Conservation (phyloP, 2,797 vertebrate genomes). For the Enteromius viviparus region DNA sequence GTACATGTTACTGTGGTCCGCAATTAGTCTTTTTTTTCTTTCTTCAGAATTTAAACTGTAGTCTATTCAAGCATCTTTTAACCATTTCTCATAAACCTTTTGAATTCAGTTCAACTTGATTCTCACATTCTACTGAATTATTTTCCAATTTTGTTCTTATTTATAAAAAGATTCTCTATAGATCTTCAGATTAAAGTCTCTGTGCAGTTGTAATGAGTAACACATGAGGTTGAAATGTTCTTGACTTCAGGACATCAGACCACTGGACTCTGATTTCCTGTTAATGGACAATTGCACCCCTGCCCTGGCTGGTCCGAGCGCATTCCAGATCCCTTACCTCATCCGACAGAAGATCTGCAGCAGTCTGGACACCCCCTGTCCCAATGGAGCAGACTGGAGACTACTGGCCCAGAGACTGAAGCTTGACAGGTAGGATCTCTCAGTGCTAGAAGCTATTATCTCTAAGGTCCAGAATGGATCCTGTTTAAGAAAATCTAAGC, state of each 20-base stretch:
- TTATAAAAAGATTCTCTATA: neutral
- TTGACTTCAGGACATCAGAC: constrained; percentile 85
- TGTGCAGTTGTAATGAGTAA: constrained; percentile 1
- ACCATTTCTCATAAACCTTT: constrained; percentile 1
- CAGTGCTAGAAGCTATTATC: neutral
- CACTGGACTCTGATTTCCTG: constrained; percentile 86
- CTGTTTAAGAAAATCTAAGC: neutral
- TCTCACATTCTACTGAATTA: neutral
- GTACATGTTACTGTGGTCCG: neutral
- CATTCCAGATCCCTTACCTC: constrained; percentile 99
- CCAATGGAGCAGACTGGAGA: constrained; percentile 95
- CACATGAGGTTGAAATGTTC: neutral
- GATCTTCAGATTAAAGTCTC: neutral
- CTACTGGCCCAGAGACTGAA: constrained; percentile 97
- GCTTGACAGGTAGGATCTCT: constrained; percentile 87
- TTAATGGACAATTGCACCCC: constrained; percentile 89
- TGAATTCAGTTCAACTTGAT: constrained; percentile 16
- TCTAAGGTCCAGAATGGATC: neutral
- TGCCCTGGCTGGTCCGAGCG: constrained; percentile 96
- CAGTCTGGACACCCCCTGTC: constrained; percentile 93
- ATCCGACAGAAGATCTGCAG: constrained; percentile 99
- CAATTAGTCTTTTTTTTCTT: neutral
- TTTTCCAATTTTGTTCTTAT: neutral
- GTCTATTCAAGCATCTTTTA: neutral
- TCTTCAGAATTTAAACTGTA: neutral